phyloP scores from a whole-genome alignment of 2,888 invertebrate species.

The Agrochola lota region DNA sequence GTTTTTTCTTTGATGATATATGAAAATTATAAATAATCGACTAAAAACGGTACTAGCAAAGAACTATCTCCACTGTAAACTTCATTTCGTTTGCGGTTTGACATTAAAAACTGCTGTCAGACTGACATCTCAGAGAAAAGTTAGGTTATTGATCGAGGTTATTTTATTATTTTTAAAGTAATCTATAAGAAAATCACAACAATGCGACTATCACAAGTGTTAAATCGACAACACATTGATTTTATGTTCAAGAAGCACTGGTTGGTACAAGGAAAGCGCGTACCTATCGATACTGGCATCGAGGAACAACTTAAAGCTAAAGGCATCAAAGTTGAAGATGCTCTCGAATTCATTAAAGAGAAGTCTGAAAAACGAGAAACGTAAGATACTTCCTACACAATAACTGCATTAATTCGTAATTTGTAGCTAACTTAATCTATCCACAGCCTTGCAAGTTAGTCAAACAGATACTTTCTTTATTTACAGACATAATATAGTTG shows the following conservation, averaged over 20 bases:
- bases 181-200: constrained; percentile 28
- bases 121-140: not conserved
- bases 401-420: not conserved
- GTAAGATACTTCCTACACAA: constrained; percentile 65
- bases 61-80: not conserved
- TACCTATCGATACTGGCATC: constrained; percentile 89
- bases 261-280: constrained; percentile 92
- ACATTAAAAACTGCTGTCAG: constrained; percentile 18
- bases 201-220: constrained; percentile 92
- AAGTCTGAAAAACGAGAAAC: constrained; percentile 78
- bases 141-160: constrained; percentile 43
- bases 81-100: constrained; percentile 4
- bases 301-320: constrained; percentile 88
- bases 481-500: constrained; percentile 85
- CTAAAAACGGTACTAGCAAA: not conserved
- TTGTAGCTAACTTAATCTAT: not conserved
- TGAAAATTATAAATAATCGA: not conserved
- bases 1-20: not conserved
- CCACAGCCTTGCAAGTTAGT: not conserved
- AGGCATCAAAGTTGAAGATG: constrained; percentile 91
- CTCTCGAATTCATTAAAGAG: constrained; percentile 90
- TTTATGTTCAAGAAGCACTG: constrained; percentile 94
- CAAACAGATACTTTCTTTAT: constrained; percentile 26
- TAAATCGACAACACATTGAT: constrained; percentile 93
- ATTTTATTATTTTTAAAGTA: constrained; percentile 36